These are phyloP conservation scores for Bolborhynchus lineola DNA, from an alignment of 2,113 vertebrate species.

Conservation along the genomic window DNA sequence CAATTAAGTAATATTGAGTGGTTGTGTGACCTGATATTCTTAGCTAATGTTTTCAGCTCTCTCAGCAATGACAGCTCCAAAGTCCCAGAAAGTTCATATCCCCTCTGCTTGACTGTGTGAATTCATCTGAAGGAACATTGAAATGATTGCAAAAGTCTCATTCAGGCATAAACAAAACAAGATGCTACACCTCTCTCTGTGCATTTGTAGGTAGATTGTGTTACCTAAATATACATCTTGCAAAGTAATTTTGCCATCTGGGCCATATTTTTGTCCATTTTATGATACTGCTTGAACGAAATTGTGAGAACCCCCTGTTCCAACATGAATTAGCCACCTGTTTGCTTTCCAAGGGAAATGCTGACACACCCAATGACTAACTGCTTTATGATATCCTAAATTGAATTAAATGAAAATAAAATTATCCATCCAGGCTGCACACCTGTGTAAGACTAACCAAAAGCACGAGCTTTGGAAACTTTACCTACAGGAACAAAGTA, in stretches of 20 bases:
- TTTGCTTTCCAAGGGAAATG: neutral
- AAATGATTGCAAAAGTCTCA: neutral
- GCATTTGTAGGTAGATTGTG: neutral
- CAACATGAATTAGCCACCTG: neutral
- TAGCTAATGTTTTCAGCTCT: neutral
- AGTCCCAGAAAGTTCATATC: neutral
- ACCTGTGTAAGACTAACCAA: neutral
- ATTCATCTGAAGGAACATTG: neutral
- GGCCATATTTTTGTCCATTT: neutral
- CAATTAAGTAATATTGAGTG: neutral
- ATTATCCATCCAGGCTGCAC: neutral
- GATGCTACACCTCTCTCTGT: neutral
- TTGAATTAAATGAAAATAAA: neutral
- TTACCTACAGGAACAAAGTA: neutral
- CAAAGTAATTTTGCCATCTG: neutral
- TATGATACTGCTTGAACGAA: neutral
- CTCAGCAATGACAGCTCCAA: neutral
- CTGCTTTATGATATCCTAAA: neutral
- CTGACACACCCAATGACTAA: neutral
- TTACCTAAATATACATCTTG: neutral
- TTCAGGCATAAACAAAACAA: neutral
- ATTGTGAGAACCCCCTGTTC: neutral
- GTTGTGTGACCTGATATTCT: neutral
- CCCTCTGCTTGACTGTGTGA: neutral
- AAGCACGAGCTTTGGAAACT: neutral